Evolutionary conservation across 2,888 invertebrate genomes (phyloP), one percentile per base, ranked within the genome.

Genomic region (Arctia plantaginis): DNA sequence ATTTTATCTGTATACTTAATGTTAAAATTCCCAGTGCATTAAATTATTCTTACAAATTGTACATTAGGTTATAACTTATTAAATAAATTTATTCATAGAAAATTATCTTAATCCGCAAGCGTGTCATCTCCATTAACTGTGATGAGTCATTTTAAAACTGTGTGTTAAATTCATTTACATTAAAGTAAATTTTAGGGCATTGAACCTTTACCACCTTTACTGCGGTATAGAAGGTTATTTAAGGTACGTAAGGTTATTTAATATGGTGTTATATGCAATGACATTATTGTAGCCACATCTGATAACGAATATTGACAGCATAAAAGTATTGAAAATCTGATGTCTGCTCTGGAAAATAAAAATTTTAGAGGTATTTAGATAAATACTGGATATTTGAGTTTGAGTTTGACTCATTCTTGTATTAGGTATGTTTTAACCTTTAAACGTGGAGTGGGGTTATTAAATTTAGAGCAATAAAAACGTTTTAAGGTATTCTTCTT

Each of bases 231-330:
- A n/a, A n/a, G n/a, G 27, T 15, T 20, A 1, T 8, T 0, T 41
- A 20, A 4, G n/a, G n/a, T n/a, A n/a, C n/a, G n/a, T n/a, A 67
- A 67, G 20, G 23, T 67, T 44, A 67, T 47, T 67, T 13, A 27
- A 59, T 12, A 59, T 59, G 27, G 30, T 67, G 10, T 30, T 67
- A 41, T 47, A 44, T 67, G 44, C 67, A 44, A 30, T 30, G 20
- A 41, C 41, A 27, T 66, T 35, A 23, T 20, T 65, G 66, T 27
- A 41, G n/a, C 15, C 27, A 67, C 44, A 30, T 67, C 30, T 20
- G 27, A 30, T 67, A 67, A 67, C 30, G 27, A 33, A 30, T 67
- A 67, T 47, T 67, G 44, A 47, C 30, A 67, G 44, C 13, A 47
- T 23, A 47, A 33, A 44, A 47, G 30, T 30, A 47, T 33, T 23